Conservation (phyloP, 2,888 invertebrate genomes). For the Epinotia bilunana region DNA sequence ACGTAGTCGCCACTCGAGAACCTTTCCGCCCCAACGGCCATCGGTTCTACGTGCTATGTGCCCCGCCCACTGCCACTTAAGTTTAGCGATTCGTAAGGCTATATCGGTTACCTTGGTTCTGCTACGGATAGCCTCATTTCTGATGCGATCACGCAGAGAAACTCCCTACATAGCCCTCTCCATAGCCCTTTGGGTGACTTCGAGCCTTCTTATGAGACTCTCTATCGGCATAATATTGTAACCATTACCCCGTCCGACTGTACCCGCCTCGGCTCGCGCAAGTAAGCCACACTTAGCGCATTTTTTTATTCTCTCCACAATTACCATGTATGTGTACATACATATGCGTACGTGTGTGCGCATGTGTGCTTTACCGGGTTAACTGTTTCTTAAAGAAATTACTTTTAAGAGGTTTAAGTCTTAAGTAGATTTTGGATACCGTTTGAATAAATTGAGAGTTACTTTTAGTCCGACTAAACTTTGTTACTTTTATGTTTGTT, state of each 20-base stretch:
- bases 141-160: no score
- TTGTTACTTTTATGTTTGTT: background rate
- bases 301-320: slow-evolving; percentile 82
- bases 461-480: slow-evolving; percentile 6
- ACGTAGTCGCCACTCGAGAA: no score
- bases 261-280: slow-evolving; percentile 70
- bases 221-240: background rate
- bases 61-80: no score
- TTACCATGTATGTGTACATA: slow-evolving; percentile 61
- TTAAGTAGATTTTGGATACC: slow-evolving; percentile 27
- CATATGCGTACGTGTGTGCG: background rate
- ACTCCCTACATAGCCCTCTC: no score
- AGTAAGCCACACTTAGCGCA: slow-evolving; percentile 82
- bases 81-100: no score
- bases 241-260: slow-evolving; percentile 52
- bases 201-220: no score
- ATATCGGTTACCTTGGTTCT: no score
- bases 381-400: slow-evolving; percentile 53
- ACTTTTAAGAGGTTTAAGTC: slow-evolving; percentile 22
- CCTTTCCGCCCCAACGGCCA: no score
- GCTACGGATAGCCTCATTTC: no score
- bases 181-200: no score
- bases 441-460: slow-evolving; percentile 21
- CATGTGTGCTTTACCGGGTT: slow-evolving; percentile 50
- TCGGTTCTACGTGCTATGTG: no score